Percentiles rank a stretch among this genome's conserved stretches.
Evolutionary conservation across 2,797 vertebrate genomes (phyloP).

Genomic region (Lithobates sylvaticus): DNA sequence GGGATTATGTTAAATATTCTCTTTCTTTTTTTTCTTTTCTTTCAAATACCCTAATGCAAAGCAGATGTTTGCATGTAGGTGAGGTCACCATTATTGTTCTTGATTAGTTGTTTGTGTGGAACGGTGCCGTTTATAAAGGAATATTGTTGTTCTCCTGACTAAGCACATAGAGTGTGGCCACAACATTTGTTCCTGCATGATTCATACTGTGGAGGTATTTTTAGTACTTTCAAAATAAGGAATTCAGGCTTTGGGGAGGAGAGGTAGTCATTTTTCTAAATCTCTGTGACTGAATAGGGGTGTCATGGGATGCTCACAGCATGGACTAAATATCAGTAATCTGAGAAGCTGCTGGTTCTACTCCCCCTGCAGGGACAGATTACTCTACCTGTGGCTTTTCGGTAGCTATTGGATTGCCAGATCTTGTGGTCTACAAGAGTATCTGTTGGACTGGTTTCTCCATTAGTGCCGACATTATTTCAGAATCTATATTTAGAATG

Average conservation of each 20-base stretch:
- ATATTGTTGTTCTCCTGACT: slow-evolving; percentile 40
- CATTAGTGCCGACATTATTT: neutral
- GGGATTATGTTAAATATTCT: slow-evolving; percentile 46
- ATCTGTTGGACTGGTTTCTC: neutral
- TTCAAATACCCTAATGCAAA: slow-evolving; percentile 59
- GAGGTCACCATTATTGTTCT: slow-evolving; percentile 20
- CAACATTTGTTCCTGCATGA: slow-evolving; percentile 50
- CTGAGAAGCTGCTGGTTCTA: neutral
- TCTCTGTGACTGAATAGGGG: neutral
- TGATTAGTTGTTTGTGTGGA: slow-evolving; percentile 30
- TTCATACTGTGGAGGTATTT: slow-evolving; percentile 30
- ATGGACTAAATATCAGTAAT: neutral
- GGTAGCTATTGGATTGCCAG: neutral
- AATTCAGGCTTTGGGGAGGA: neutral
- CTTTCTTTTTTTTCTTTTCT: slow-evolving; percentile 27
- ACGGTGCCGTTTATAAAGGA: slow-evolving; percentile 31
- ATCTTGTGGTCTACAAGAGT: neutral
- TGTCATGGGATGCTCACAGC: neutral
- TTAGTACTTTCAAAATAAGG: slow-evolving; percentile 14
- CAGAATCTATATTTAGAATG: neutral
- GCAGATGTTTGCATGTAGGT: slow-evolving; percentile 63
- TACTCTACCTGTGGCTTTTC: neutral
- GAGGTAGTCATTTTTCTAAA: neutral
- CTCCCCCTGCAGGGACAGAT: neutral
- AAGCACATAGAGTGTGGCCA: slow-evolving; percentile 34